These are phyloP conservation scores for Drosophila micromelanica DNA, from an alignment of 1,140 invertebrate species.

Conservation along the genomic window DNA sequence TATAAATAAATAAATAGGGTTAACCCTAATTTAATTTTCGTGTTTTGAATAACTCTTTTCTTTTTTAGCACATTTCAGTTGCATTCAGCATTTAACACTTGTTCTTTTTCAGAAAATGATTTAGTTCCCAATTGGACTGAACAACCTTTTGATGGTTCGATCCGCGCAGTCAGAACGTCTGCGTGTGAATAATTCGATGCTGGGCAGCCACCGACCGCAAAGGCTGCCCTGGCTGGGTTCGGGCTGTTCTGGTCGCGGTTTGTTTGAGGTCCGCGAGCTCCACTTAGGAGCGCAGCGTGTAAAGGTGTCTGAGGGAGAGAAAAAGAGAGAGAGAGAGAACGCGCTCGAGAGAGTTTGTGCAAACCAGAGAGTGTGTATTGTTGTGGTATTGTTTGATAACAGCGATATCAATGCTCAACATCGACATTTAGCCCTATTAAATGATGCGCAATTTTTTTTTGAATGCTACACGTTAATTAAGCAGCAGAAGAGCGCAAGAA, in stretches of 20 bases:
- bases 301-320: constrained; percentile 4
- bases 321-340: not conserved
- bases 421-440: constrained; percentile 30
- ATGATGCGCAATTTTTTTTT: constrained; percentile 67
- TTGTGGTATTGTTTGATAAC: constrained; percentile 39
- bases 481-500: not conserved
- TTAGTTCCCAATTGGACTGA: constrained; percentile 4
- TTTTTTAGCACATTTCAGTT: constrained; percentile 16
- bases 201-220: constrained; percentile 61
- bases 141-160: constrained; percentile 30
- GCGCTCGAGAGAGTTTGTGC: not conserved
- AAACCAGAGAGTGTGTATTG: constrained; percentile 2
- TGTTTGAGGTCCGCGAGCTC: constrained; percentile 33
- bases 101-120: constrained; percentile 16
- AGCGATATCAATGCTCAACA: constrained; percentile 33
- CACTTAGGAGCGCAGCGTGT: constrained; percentile 8
- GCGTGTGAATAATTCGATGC: constrained; percentile 69
- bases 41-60: constrained; percentile 8
- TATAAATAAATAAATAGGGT: constrained; percentile 15
- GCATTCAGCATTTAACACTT: constrained; percentile 8
- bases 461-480: constrained; percentile 10
- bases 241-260: constrained; percentile 29
- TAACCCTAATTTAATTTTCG: not conserved
- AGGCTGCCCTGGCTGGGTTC: constrained; percentile 53
- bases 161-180: constrained; percentile 70